Percentiles rank a stretch among this genome's conserved stretches.
phyloP scores from a whole-genome alignment of 2,888 invertebrate species.

The Biston betularia region DNA sequence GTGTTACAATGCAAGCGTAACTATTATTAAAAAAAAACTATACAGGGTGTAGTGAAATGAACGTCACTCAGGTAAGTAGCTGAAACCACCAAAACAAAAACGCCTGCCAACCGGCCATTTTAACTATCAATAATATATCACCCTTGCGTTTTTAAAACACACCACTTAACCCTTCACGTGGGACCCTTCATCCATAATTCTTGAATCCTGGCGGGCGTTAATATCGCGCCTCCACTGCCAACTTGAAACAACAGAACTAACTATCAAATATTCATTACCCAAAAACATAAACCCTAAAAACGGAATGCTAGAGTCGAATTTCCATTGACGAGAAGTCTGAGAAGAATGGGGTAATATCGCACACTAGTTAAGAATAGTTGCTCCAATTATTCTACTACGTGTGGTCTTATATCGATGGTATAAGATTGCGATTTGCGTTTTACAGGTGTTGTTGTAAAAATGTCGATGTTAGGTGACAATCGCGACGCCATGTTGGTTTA shows the following conservation, averaged over 20 bases:
- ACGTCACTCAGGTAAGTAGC: neutral
- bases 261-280: constrained; percentile 48
- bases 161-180: constrained; percentile 76
- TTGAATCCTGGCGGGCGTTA: constrained; percentile 77
- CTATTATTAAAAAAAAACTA: too few species aligned
- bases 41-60: too few species aligned
- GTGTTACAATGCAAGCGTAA: too few species aligned
- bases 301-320: constrained; percentile 38
- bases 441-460: constrained; percentile 38
- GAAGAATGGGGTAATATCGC: constrained; percentile 73
- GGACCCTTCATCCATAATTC: constrained; percentile 82
- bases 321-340: constrained; percentile 38
- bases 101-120: constrained; percentile 63
- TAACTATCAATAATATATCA: constrained; percentile 70
- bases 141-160: constrained; percentile 66
- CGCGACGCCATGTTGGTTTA: constrained; percentile 84
- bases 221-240: constrained; percentile 82
- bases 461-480: constrained; percentile 79
- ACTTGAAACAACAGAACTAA: constrained; percentile 73
- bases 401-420: constrained; percentile 48
- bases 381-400: constrained; percentile 60
- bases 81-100: constrained; percentile 22
- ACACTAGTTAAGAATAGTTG: constrained; percentile 76
- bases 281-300: constrained; percentile 49
- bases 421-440: constrained; percentile 47